Percentiles rank a stretch among this genome's conserved stretches.
phyloP scores from a whole-genome alignment of 2,888 invertebrate genomes.

The Agriotes lineatus region DNA sequence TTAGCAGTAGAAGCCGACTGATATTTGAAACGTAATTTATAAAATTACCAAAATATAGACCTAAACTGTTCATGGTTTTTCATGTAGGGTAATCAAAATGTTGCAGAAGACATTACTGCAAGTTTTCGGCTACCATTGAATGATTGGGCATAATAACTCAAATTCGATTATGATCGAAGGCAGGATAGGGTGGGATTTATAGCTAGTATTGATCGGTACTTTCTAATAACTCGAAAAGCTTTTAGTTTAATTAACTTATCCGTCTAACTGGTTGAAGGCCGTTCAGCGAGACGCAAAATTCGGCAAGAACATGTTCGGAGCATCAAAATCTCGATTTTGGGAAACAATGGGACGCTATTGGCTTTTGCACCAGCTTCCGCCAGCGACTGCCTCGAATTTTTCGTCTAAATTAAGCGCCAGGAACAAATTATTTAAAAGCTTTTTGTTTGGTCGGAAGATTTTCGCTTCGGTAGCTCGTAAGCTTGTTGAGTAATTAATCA shows the following conservation, averaged over 20 bases:
- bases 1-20: too few relatives aligned
- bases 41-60: too few relatives aligned
- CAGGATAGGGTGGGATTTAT: slow-evolving; percentile 15
- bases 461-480: slow-evolving; percentile 25
- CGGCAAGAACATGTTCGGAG: too few relatives aligned
- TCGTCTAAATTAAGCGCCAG: slow-evolving; percentile 11
- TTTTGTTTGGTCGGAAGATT: slow-evolving; percentile 33
- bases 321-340: too few relatives aligned
- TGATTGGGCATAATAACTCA: too few relatives aligned
- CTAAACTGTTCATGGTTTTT: too few relatives aligned
- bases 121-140: too few relatives aligned
- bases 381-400: slow-evolving; percentile 11
- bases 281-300: too few relatives aligned
- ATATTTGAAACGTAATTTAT: too few relatives aligned
- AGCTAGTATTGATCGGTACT: slow-evolving; percentile 32
- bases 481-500: slow-evolving; percentile 31
- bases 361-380: too few relatives aligned
- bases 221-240: slow-evolving; percentile 36
- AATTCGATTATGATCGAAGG: slow-evolving; percentile 8
- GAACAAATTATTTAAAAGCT: slow-evolving; percentile 38
- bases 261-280: slow-evolving; percentile 9
- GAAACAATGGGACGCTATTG: slow-evolving; percentile 13
- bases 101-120: too few relatives aligned
- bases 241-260: slow-evolving; percentile 42
- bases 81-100: too few relatives aligned